A percentile compares a stretch with the other conserved stretches of the same genome.
Evolutionary conservation across 2,113 vertebrate genomes (phyloP).

Genomic region (Coregonus clupeaformis): DNA sequence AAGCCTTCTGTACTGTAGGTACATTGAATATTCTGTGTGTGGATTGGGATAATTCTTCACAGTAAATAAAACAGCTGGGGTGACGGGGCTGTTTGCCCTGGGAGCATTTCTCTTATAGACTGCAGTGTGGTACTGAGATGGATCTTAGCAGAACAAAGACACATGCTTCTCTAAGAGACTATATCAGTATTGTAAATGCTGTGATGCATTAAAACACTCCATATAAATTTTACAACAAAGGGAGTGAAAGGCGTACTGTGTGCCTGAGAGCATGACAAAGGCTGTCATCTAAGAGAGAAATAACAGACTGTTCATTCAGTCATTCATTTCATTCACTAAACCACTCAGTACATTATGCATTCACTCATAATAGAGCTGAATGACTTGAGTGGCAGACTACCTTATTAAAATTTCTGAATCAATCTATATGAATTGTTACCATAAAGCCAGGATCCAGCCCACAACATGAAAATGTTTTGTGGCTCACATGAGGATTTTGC

Average conservation of each 20-base stretch:
- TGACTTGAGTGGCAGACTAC: slow-evolving; percentile 22
- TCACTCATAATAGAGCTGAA: slow-evolving; percentile 29
- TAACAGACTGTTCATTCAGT: slow-evolving; percentile 21
- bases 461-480: not conserved
- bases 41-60: too few species aligned
- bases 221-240: slow-evolving; percentile 6
- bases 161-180: not conserved
- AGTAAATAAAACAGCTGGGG: not conserved
- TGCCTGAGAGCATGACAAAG: slow-evolving; percentile 4
- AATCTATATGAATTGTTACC: not conserved
- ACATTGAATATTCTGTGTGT: too few species aligned
- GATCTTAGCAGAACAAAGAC: not conserved
- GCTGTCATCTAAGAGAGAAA: not conserved
- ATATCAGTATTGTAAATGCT: too few species aligned
- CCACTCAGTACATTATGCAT: slow-evolving; percentile 17
- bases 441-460: not conserved
- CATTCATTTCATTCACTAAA: slow-evolving; percentile 16
- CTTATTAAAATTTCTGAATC: not conserved
- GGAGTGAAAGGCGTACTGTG: not conserved
- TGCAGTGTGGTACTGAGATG: not conserved
- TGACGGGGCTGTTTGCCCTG: not conserved
- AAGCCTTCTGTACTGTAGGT: too few species aligned
- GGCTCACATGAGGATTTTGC: not conserved
- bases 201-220: slow-evolving; percentile 5
- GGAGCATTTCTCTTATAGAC: not conserved